These are phyloP conservation scores for Rhynchomys soricoides DNA, from an alignment of 2,113 vertebrate genomes.

Conservation along the genomic window DNA sequence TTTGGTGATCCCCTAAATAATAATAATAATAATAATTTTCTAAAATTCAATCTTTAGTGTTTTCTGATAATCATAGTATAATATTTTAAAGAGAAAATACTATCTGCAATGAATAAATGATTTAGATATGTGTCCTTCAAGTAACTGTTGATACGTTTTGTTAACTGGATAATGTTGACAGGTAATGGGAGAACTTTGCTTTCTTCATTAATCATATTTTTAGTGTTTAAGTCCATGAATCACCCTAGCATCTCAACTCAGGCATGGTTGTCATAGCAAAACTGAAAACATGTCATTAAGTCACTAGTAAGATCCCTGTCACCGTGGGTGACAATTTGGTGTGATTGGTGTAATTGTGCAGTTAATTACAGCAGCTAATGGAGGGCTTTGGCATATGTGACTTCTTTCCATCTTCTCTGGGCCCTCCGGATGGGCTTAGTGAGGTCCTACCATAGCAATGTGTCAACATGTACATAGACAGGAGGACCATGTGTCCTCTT, in stretches of 20 bases:
- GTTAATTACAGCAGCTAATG: slow-evolving; percentile 64
- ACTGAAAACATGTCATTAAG: slow-evolving; percentile 75
- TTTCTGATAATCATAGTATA: slow-evolving; percentile 6
- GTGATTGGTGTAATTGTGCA: slow-evolving; percentile 65
- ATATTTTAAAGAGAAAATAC: slow-evolving; percentile 3
- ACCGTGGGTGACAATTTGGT: slow-evolving; percentile 45
- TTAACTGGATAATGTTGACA: not conserved
- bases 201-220: slow-evolving; percentile 47
- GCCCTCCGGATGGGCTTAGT: not conserved
- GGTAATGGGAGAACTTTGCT: not conserved
- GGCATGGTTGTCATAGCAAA: slow-evolving; percentile 43
- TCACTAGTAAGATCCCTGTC: slow-evolving; percentile 69
- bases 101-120: not conserved
- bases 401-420: not conserved
- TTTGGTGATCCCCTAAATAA: not conserved
- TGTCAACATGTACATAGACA: not conserved
- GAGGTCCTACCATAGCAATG: not conserved
- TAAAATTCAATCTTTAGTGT: not conserved
- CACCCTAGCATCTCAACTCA: slow-evolving; percentile 46
- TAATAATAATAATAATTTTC: not conserved
- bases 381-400: not conserved
- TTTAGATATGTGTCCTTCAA: slow-evolving; percentile 14
- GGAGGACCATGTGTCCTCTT: not conserved
- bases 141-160: not conserved
- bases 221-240: slow-evolving; percentile 29